Evolutionary conservation across 2,113 vertebrate genomes (phyloP).

Genomic region (Ctenomys sociabilis): DNA sequence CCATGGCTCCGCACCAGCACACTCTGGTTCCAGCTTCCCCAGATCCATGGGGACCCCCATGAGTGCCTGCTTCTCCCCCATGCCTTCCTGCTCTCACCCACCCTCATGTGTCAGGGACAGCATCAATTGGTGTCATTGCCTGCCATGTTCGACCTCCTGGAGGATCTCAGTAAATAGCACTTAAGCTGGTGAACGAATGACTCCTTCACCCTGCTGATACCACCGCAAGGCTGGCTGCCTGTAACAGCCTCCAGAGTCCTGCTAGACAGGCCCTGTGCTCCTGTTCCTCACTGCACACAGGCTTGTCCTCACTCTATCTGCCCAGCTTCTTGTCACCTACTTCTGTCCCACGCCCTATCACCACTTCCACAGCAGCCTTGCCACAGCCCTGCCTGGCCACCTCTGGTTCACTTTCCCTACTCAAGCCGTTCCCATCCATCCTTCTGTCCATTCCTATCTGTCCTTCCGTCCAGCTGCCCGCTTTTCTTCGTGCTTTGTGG

Average conservation of each 20-base stretch:
- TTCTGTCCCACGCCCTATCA: accelerated
- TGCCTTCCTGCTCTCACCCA: accelerated
- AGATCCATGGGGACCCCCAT: background rate
- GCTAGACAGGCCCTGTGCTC: background rate
- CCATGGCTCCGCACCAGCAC: background rate
- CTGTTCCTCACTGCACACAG: background rate
- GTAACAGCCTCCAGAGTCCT: background rate
- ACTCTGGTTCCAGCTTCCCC: accelerated
- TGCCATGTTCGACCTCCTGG: background rate
- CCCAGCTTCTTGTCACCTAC: background rate
- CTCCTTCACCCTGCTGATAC: background rate
- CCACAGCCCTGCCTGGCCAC: background rate
- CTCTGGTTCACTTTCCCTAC: background rate
- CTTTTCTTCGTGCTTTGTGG: background rate
- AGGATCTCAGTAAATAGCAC: background rate
- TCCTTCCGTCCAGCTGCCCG: background rate
- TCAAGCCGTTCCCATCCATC: background rate
- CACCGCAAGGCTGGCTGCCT: background rate
- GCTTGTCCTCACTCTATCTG: accelerated
- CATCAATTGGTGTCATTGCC: background rate
- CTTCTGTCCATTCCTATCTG: background rate
- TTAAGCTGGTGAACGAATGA: background rate
- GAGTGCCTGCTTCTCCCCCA: accelerated
- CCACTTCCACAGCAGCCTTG: background rate
- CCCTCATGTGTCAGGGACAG: too few relatives aligned